These are phyloP conservation scores for Umimayanthus chanpuru DNA, from an alignment of 92 coral and sea anemone species.

Conservation along the genomic window DNA sequence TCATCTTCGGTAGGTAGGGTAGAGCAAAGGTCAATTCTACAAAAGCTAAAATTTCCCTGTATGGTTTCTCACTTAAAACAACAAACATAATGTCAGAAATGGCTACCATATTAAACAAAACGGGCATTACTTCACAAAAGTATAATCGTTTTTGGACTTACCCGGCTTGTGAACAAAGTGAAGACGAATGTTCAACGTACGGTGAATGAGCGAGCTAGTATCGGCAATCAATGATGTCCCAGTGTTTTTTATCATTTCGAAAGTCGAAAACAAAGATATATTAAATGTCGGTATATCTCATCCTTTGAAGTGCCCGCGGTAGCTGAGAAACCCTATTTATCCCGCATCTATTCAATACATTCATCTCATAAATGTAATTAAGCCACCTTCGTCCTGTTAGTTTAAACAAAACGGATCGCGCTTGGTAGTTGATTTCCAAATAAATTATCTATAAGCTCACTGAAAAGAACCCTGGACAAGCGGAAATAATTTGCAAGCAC, in stretches of 20 bases:
- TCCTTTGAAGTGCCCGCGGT: slow-evolving; percentile 42
- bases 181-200: not conserved
- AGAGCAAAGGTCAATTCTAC: too few species aligned
- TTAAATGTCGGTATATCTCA: slow-evolving; percentile 23
- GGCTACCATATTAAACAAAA: not conserved
- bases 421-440: not conserved
- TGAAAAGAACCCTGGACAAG: not conserved
- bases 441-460: not conserved
- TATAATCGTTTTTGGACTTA: not conserved
- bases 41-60: not conserved
- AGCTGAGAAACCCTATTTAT: slow-evolving; percentile 28
- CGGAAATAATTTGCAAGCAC: not conserved
- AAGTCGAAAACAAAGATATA: slow-evolving; percentile 19
- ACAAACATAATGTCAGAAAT: not conserved
- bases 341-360: slow-evolving; percentile 26
- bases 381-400: not conserved
- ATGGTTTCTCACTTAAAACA: not conserved
- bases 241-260: slow-evolving; percentile 14
- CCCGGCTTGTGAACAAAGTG: not conserved
- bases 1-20: too few species aligned
- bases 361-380: slow-evolving; percentile 26
- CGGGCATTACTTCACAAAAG: not conserved
- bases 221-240: slow-evolving; percentile 1
- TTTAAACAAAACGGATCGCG: slow-evolving; percentile 18
- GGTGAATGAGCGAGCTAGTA: not conserved